Percentiles rank a stretch among this genome's conserved stretches.
phyloP scores from a whole-genome alignment of 2,888 invertebrate genomes.

The Phyllotreta cruciferae region DNA sequence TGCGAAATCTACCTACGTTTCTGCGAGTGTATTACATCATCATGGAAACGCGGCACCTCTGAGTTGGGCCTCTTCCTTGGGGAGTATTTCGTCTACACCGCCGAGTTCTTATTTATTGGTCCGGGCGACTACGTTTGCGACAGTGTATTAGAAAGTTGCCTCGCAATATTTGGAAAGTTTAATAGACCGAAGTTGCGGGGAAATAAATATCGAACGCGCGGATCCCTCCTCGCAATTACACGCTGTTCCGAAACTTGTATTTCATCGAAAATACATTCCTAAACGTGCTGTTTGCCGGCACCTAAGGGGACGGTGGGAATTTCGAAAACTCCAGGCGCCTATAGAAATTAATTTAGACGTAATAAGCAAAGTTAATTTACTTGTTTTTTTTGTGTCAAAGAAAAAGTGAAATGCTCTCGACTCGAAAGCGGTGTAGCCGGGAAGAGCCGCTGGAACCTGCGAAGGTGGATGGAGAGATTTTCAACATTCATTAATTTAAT shows the following conservation, averaged over 20 bases:
- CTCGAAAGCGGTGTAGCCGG: conserved; percentile 12
- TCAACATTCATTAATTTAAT: conserved; percentile 55
- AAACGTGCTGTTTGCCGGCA: too few species aligned
- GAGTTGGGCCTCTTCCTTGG: conserved; percentile 26
- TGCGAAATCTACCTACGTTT: background rate
- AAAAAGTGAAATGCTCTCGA: conserved; percentile 18
- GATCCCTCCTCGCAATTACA: conserved; percentile 14
- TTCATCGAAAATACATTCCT: too few species aligned
- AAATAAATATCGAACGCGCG: conserved; percentile 18
- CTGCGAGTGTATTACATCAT: background rate
- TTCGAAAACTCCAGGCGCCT: too few species aligned
- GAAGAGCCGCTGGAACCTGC: conserved; percentile 16
- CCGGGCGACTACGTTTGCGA: conserved; percentile 25
- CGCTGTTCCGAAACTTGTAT: background rate
- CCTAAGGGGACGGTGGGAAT: too few species aligned
- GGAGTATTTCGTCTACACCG: conserved; percentile 39
- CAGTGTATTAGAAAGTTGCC: conserved; percentile 32
- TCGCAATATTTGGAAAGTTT: conserved; percentile 29
- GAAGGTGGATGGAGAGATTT: conserved; percentile 47
- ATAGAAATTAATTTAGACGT: too few species aligned
- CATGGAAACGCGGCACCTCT: too few species aligned
- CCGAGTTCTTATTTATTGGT: conserved; percentile 43
- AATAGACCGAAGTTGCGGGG: conserved; percentile 13
- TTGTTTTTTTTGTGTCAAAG: too few species aligned
- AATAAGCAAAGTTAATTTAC: too few species aligned